These are phyloP conservation scores for Styela plicata DNA, from an alignment of 23 tunicate genomes.

Conservation along the genomic window DNA sequence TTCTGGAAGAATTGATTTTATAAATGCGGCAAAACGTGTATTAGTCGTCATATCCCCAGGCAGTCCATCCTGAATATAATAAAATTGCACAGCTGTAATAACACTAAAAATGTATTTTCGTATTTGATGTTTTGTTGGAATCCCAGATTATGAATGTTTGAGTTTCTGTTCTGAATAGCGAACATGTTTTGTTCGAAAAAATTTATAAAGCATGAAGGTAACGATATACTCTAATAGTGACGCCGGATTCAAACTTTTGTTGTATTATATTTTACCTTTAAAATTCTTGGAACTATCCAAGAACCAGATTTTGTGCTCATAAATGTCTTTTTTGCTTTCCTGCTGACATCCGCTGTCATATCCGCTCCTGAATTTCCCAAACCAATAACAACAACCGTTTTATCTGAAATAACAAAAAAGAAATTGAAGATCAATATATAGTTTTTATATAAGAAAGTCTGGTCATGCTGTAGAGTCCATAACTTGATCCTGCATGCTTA, in stretches of 20 bases:
- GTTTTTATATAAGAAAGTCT: too few relatives aligned
- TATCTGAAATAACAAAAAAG: conserved; percentile 29
- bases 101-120: background rate
- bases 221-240: too few relatives aligned
- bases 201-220: too few relatives aligned
- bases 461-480: too few relatives aligned
- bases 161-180: too few relatives aligned
- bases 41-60: conserved; percentile 1
- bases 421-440: too few relatives aligned
- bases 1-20: background rate
- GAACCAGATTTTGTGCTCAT: conserved; percentile 45
- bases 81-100: background rate
- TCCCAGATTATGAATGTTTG: too few relatives aligned
- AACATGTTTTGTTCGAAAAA: too few relatives aligned
- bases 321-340: conserved; percentile 24
- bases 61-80: conserved; percentile 18
- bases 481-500: too few relatives aligned
- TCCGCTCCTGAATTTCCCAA: conserved; percentile 51
- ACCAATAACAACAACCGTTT: conserved; percentile 59
- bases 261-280: too few relatives aligned
- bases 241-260: too few relatives aligned
- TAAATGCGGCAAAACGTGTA: background rate
- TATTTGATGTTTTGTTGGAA: too few relatives aligned
- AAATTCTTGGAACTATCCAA: conserved; percentile 57
- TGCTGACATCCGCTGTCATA: conserved; percentile 31